phyloP scores from a whole-genome alignment of 2,113 vertebrate species.

The Erythrolamprus reginae region DNA sequence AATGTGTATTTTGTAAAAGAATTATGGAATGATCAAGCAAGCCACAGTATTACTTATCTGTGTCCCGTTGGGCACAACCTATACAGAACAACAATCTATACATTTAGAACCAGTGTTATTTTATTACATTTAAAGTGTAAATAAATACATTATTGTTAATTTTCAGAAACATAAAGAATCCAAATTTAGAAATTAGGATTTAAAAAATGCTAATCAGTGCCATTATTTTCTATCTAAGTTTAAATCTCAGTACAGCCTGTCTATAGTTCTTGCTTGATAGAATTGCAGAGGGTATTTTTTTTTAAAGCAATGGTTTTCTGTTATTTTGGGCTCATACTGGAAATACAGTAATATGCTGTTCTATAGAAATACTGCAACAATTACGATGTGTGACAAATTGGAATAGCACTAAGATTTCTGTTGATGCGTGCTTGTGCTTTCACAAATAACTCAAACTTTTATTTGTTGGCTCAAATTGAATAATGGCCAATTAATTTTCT shows the following conservation, averaged over 20 bases:
- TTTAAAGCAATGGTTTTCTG: constrained; percentile 72
- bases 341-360: constrained; percentile 67
- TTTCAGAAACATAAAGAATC: constrained; percentile 64
- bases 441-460: constrained; percentile 59
- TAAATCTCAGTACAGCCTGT: constrained; percentile 63
- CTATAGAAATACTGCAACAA: constrained; percentile 59
- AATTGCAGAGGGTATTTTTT: constrained; percentile 60
- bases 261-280: constrained; percentile 62
- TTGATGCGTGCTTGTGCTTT: constrained; percentile 56
- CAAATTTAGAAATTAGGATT: constrained; percentile 64
- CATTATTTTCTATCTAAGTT: constrained; percentile 62
- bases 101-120: constrained; percentile 73
- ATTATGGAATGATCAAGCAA: constrained; percentile 57
- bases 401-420: constrained; percentile 63
- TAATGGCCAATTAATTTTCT: constrained; percentile 71
- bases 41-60: constrained; percentile 68
- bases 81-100: constrained; percentile 65
- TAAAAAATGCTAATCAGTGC: constrained; percentile 62
- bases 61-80: constrained; percentile 70
- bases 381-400: constrained; percentile 60
- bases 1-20: constrained; percentile 73
- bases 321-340: constrained; percentile 69
- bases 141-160: constrained; percentile 67
- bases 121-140: constrained; percentile 77
- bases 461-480: constrained; percentile 68